phyloP scores from a whole-genome alignment of 2,113 vertebrate genomes.

The Sterna hirundo region DNA sequence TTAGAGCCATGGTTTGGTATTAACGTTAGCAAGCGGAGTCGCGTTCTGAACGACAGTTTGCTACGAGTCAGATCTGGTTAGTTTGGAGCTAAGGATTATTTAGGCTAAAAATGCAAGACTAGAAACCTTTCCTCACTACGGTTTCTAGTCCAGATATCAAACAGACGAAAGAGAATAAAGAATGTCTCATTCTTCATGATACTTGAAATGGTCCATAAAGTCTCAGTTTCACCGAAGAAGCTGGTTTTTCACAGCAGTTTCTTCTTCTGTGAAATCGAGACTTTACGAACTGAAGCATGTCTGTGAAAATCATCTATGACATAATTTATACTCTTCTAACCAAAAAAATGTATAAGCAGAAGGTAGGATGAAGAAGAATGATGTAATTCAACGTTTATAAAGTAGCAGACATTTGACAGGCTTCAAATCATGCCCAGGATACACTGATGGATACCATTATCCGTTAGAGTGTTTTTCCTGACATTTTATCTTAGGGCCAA shows the following conservation, averaged over 20 bases:
- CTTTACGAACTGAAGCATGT: constrained; percentile 4
- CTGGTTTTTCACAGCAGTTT: neutral
- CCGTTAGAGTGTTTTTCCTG: neutral
- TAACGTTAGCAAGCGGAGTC: neutral
- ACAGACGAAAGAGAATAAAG: neutral
- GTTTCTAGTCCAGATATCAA: neutral
- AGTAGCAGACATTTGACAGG: constrained; percentile 37
- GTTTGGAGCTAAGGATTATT: neutral
- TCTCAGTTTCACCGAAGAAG: constrained; percentile 13
- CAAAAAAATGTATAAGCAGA: neutral
- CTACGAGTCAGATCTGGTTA: neutral
- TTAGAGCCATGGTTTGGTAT: neutral
- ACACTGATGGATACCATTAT: neutral
- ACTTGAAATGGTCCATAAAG: neutral
- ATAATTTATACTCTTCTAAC: constrained; percentile 30
- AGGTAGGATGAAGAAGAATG: neutral
- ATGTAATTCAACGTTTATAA: constrained; percentile 47
- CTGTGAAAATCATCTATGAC: constrained; percentile 48
- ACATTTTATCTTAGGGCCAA: constrained; percentile 56
- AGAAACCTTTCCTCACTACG: neutral
- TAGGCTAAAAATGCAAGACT: neutral
- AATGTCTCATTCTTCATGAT: constrained; percentile 23
- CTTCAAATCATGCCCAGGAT: constrained; percentile 25
- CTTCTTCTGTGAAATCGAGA: constrained; percentile 31
- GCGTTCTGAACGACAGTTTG: neutral